Evolutionary conservation across 37 sponge, comb jelly and placozoan genomes (phyloP).

Genomic region (Oscarella lobularis): DNA sequence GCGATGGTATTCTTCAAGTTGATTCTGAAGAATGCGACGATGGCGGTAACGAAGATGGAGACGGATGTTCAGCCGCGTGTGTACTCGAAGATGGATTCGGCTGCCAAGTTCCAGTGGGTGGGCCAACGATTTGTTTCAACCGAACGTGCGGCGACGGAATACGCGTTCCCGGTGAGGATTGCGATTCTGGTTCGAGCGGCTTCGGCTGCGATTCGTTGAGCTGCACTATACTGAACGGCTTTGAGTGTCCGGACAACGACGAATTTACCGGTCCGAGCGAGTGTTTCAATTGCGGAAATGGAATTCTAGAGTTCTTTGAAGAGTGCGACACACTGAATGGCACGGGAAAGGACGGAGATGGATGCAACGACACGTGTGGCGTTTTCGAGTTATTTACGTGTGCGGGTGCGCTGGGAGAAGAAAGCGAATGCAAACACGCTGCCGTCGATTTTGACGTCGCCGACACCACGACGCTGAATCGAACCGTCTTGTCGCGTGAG

Average conservation of each 20-base stretch:
- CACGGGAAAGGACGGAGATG: background rate
- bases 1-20: background rate
- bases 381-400: background rate
- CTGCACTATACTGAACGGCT: background rate
- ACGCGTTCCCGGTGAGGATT: too few relatives aligned
- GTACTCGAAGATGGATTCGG: background rate
- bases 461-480: background rate
- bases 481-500: too few relatives aligned
- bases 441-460: background rate
- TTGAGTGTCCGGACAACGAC: background rate
- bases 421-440: background rate
- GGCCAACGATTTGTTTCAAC: too few relatives aligned
- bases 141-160: too few relatives aligned
- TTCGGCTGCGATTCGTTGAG: background rate
- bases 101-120: too few relatives aligned
- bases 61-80: background rate
- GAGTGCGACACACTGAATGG: conserved; percentile 1
- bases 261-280: background rate
- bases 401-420: background rate
- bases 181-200: background rate
- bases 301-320: background rate
- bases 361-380: background rate
- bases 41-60: background rate
- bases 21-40: background rate
- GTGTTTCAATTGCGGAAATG: background rate